Evolutionary conservation across 1,140 invertebrate species (phyloP).

Genomic region (Lordiphosa collinella): DNA sequence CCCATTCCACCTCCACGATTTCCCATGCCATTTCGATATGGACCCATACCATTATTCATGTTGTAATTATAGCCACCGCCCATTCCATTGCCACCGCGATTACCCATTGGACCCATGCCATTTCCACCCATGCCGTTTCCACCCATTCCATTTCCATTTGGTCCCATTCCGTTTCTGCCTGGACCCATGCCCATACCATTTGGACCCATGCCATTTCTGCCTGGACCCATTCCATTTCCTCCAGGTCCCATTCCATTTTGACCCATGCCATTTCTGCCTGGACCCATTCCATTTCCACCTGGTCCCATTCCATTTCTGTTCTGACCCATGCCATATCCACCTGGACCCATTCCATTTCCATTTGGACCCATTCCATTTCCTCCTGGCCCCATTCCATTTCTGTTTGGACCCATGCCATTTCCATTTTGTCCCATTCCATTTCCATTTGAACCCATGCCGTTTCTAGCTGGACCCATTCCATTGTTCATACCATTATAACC

Average conservation of each 20-base stretch:
- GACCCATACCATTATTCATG: neutral
- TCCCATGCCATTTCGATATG: conserved; percentile 5
- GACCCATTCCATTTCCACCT: neutral
- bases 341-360: neutral
- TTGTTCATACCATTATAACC: too few relatives aligned
- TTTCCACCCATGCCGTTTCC: neutral
- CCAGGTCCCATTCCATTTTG: neutral
- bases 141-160: neutral
- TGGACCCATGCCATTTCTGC: neutral
- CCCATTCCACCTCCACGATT: neutral
- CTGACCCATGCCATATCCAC: neutral
- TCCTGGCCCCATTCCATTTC: neutral
- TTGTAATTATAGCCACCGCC: neutral
- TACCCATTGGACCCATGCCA: conserved; percentile 3
- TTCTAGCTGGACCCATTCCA: neutral
- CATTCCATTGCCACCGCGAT: conserved; percentile 13
- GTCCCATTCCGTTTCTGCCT: neutral
- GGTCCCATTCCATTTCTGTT: neutral
- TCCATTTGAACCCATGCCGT: neutral
- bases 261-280: neutral
- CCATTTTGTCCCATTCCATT: neutral
- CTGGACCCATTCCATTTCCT: neutral
- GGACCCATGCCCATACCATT: neutral
- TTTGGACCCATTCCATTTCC: neutral
- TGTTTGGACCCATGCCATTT: neutral